A percentile compares a stretch with the other conserved stretches of the same genome.
Evolutionary conservation across 2,797 vertebrate genomes (phyloP).

Genomic region (Acanthurus lineatus): DNA sequence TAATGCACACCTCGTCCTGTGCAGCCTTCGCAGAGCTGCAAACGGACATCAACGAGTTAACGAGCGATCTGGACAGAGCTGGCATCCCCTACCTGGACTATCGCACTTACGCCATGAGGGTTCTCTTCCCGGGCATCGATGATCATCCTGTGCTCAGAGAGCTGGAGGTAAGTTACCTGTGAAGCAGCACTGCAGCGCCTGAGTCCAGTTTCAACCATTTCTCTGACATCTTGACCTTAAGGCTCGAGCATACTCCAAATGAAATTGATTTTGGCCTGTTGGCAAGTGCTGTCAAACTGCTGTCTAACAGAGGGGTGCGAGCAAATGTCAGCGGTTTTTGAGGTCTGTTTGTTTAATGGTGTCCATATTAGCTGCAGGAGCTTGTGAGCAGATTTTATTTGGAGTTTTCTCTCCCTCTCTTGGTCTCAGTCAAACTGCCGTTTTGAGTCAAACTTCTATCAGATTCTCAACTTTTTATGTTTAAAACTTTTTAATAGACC

Average conservation of each 20-base stretch:
- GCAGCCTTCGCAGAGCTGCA: slow-evolving; percentile 96
- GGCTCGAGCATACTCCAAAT: slow-evolving; percentile 39
- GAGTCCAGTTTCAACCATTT: slow-evolving; percentile 37
- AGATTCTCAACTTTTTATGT: neutral
- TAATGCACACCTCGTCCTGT: neutral
- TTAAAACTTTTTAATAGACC: neutral
- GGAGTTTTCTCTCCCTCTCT: slow-evolving; percentile 1
- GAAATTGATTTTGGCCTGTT: slow-evolving; percentile 56
- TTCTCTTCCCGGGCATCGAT: slow-evolving; percentile 97
- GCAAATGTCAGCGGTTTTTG: slow-evolving; percentile 46
- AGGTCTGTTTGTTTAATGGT: slow-evolving; percentile 46
- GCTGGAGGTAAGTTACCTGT: slow-evolving; percentile 90
- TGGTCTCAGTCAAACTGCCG: neutral
- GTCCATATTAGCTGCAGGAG: slow-evolving; percentile 19
- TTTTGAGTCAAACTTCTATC: neutral
- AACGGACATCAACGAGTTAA: slow-evolving; percentile 97
- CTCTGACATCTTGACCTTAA: slow-evolving; percentile 55
- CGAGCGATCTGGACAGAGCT: slow-evolving; percentile 94
- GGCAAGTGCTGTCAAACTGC: slow-evolving; percentile 55
- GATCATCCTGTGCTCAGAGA: slow-evolving; percentile 96
- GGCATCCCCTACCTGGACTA: slow-evolving; percentile 97
- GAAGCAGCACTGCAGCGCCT: slow-evolving; percentile 8
- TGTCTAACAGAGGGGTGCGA: slow-evolving; percentile 41
- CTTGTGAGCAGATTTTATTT: slow-evolving; percentile 7
- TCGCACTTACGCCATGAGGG: slow-evolving; percentile 94